Conservation (phyloP, 2,113 vertebrate genomes). For the Casuarius casuarius region DNA sequence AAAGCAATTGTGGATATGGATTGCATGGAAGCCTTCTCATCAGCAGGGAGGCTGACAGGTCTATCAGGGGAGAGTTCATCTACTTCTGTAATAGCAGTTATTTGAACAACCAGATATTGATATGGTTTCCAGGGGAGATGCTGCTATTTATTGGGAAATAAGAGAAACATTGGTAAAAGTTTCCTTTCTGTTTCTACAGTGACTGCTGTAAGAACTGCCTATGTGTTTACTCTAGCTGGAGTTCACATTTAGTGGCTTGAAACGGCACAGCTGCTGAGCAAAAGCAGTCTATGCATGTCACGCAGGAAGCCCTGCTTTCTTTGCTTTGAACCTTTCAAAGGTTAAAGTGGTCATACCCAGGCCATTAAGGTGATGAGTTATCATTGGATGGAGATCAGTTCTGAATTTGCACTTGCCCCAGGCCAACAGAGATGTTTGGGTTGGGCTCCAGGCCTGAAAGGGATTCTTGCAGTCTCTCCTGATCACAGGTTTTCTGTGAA, state of each 20-base stretch:
- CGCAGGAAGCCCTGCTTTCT: fast-evolving
- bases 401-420: neutral
- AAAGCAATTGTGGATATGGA: constrained; percentile 55
- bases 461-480: neutral
- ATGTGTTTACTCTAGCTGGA: neutral
- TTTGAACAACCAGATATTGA: constrained; percentile 65
- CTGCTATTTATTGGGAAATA: constrained; percentile 66
- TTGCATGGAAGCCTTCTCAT: constrained; percentile 58
- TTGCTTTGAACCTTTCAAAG: fast-evolving
- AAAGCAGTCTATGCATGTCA: neutral
- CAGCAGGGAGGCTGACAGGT: constrained; percentile 64
- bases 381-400: neutral
- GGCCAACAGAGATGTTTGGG: neutral
- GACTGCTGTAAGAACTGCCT: neutral
- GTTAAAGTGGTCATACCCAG: neutral
- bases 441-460: neutral
- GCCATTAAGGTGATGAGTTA: neutral
- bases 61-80: constrained; percentile 66
- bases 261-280: neutral
- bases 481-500: neutral
- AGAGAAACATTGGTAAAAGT: constrained; percentile 44
- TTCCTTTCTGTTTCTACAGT: constrained; percentile 57
- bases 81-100: constrained; percentile 64
- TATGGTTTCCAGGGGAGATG: constrained; percentile 58
- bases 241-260: neutral